A percentile compares a stretch with the other conserved stretches of the same genome.
Evolutionary conservation across 1,140 invertebrate species (phyloP).

Genomic region (Heliconius melpomene): DNA sequence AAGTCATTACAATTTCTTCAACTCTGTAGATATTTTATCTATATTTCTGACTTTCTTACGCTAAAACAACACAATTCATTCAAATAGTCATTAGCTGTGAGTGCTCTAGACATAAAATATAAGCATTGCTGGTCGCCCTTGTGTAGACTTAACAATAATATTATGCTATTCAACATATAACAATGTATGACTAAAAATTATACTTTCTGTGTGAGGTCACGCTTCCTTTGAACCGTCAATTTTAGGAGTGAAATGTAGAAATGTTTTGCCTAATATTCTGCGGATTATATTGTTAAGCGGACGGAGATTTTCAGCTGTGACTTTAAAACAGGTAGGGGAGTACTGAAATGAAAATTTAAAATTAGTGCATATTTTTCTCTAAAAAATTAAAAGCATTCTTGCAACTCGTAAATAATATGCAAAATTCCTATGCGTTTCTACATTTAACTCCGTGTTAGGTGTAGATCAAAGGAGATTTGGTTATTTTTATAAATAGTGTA

Average conservation of each 20-base stretch:
- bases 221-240: conserved; percentile 19
- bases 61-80: conserved; percentile 8
- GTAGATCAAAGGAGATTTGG: conserved; percentile 31
- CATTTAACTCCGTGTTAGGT: conserved; percentile 24
- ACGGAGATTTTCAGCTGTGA: conserved; percentile 46
- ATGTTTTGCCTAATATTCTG: conserved; percentile 21
- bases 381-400: not conserved
- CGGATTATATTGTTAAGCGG: conserved; percentile 39
- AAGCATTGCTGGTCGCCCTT: conserved; percentile 10
- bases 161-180: conserved; percentile 13
- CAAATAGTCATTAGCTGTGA: not conserved
- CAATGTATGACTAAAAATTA: conserved; percentile 18
- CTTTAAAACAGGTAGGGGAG: conserved; percentile 13
- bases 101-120: conserved; percentile 7
- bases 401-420: conserved; percentile 12
- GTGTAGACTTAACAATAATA: conserved; percentile 4
- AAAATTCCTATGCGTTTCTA: conserved; percentile 25
- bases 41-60: conserved; percentile 6
- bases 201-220: conserved; percentile 42
- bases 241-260: conserved; percentile 33
- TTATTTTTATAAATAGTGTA: conserved; percentile 49
- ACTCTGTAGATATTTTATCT: conserved; percentile 9
- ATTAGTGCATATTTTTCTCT: not conserved
- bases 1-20: conserved; percentile 11
- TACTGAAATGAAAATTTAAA: not conserved